Conservation (phyloP, 2,888 invertebrate genomes). For the Polyommatus iphigenia region DNA sequence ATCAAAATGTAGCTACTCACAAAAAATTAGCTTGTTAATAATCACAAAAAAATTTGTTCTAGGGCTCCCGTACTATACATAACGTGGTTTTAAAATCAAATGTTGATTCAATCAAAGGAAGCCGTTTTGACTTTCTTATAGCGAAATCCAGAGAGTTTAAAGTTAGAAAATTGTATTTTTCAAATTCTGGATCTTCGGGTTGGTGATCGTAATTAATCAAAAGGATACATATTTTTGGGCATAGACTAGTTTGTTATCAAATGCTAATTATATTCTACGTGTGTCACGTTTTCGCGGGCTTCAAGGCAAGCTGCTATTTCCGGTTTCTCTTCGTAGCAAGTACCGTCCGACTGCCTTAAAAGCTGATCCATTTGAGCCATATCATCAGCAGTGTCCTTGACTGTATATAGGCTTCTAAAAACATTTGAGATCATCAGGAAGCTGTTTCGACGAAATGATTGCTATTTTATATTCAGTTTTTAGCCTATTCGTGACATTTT, state of each 20-base stretch:
- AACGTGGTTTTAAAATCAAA: too few relatives aligned
- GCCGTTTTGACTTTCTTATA: background rate
- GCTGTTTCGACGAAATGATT: background rate
- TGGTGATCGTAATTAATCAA: background rate
- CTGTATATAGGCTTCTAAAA: background rate
- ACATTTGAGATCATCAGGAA: background rate
- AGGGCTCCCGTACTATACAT: too few relatives aligned
- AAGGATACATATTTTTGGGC: background rate
- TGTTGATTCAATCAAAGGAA: too few relatives aligned
- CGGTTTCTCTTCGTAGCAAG: background rate
- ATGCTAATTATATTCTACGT: background rate
- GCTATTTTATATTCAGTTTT: background rate
- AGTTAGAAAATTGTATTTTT: too few relatives aligned
- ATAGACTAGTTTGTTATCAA: background rate
- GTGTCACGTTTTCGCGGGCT: background rate
- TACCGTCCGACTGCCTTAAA: background rate
- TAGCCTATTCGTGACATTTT: background rate
- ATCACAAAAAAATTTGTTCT: too few relatives aligned
- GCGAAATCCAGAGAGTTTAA: too few relatives aligned
- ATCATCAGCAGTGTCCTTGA: background rate
- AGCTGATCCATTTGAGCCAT: background rate
- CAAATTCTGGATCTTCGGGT: background rate
- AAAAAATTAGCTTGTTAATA: too few relatives aligned
- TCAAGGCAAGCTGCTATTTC: background rate
- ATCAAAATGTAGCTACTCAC: too few relatives aligned